Conservation (phyloP, 2,888 invertebrate species). For the Helobdella robusta region DNA sequence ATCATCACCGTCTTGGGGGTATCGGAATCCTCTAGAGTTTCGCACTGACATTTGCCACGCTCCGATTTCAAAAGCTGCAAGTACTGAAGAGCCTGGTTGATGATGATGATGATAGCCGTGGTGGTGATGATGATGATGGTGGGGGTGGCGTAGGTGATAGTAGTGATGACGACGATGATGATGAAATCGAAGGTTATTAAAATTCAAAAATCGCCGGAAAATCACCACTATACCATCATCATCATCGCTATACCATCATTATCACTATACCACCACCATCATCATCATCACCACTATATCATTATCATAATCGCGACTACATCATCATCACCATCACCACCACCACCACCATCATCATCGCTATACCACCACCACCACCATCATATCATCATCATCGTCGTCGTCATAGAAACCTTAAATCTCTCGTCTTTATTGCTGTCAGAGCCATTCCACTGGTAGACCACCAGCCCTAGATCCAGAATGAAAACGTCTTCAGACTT, state of each 20-base stretch:
- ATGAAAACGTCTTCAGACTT: slow-evolving; percentile 45
- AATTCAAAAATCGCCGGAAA: background rate
- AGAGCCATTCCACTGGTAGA: slow-evolving; percentile 46
- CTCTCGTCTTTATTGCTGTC: slow-evolving; percentile 45
- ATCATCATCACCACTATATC: too few relatives aligned
- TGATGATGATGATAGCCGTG: background rate
- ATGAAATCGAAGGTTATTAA: background rate
- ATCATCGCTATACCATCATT: too few relatives aligned
- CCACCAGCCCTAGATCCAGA: slow-evolving; percentile 41
- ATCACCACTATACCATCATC: too few relatives aligned
- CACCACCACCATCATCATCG: too few relatives aligned
- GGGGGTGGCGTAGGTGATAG: background rate
- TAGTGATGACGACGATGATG: background rate
- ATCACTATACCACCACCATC: too few relatives aligned
- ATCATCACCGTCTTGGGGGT: slow-evolving; percentile 17
- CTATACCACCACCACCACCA: too few relatives aligned
- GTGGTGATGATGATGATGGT: background rate
- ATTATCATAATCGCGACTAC: too few relatives aligned
- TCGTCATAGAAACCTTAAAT: slow-evolving; percentile 37
- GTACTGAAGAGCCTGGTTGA: slow-evolving; percentile 34
- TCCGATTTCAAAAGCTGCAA: slow-evolving; percentile 38
- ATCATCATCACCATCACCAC: too few relatives aligned
- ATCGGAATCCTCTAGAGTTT: slow-evolving; percentile 30
- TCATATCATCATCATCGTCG: too few relatives aligned
- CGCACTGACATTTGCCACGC: slow-evolving; percentile 34